These are phyloP conservation scores for Muscicapa adusta DNA, from an alignment of 2,113 vertebrate genomes.

Conservation along the genomic window DNA sequence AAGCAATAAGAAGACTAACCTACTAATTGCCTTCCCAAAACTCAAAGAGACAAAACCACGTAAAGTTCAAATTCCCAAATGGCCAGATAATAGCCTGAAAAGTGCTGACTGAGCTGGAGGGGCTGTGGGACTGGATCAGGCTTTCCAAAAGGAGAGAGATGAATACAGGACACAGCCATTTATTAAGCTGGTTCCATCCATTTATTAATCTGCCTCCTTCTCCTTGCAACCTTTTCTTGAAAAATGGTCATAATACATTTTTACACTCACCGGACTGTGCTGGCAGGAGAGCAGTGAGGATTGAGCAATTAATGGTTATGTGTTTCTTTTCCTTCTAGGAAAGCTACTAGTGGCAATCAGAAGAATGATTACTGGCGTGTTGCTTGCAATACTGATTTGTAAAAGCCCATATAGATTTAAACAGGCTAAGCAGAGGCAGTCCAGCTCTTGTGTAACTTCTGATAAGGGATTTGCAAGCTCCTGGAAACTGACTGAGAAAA, in stretches of 20 bases:
- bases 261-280: not conserved
- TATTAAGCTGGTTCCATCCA: not conserved
- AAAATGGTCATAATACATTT: not conserved
- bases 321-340: not conserved
- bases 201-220: not conserved
- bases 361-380: not conserved
- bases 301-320: not conserved
- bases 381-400: not conserved
- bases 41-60: not conserved
- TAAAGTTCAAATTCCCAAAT: not conserved
- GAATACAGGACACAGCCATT: not conserved
- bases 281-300: not conserved
- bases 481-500: not conserved
- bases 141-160: not conserved
- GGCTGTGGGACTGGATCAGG: not conserved
- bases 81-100: not conserved
- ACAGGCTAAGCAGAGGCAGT: not conserved
- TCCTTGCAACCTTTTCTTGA: not conserved
- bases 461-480: not conserved
- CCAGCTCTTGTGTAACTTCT: not conserved
- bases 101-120: not conserved
- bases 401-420: not conserved
- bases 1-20: not conserved
- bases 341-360: not conserved
- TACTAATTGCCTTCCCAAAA: not conserved